These are phyloP conservation scores for Falco columbarius DNA, from an alignment of 2,797 vertebrate genomes.

Conservation along the genomic window DNA sequence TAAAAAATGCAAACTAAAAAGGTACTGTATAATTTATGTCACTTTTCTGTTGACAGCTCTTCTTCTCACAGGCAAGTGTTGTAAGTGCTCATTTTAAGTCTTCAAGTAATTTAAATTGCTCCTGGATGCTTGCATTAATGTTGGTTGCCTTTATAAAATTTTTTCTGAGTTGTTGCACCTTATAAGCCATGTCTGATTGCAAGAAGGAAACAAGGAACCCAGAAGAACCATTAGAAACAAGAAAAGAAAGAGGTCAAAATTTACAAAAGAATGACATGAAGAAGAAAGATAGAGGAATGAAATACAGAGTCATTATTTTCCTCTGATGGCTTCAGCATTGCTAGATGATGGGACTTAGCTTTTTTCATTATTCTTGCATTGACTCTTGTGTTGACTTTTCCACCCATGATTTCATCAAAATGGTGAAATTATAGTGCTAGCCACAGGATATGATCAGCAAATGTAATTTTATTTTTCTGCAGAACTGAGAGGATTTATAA, in stretches of 20 bases:
- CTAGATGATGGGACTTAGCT: neutral
- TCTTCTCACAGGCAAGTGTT: neutral
- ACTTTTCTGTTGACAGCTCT: neutral
- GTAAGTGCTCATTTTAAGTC: neutral
- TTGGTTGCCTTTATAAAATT: neutral
- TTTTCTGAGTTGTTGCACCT: neutral
- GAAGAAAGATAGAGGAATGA: neutral
- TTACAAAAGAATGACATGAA: neutral
- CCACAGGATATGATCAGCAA: neutral
- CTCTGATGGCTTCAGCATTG: neutral
- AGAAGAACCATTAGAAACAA: neutral
- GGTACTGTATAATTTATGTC: neutral
- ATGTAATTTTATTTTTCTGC: neutral
- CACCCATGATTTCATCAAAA: neutral
- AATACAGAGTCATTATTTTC: neutral
- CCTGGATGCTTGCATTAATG: neutral
- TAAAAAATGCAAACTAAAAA: conserved; percentile 11
- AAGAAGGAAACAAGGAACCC: neutral
- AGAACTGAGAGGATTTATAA: neutral
- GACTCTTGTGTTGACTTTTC: neutral
- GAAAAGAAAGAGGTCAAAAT: neutral
- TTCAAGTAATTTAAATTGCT: neutral
- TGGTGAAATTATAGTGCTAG: neutral
- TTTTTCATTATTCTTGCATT: neutral
- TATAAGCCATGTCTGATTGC: neutral